Evolutionary conservation across 2,113 vertebrate species (phyloP).

Genomic region (Gorsachius goisagi): DNA sequence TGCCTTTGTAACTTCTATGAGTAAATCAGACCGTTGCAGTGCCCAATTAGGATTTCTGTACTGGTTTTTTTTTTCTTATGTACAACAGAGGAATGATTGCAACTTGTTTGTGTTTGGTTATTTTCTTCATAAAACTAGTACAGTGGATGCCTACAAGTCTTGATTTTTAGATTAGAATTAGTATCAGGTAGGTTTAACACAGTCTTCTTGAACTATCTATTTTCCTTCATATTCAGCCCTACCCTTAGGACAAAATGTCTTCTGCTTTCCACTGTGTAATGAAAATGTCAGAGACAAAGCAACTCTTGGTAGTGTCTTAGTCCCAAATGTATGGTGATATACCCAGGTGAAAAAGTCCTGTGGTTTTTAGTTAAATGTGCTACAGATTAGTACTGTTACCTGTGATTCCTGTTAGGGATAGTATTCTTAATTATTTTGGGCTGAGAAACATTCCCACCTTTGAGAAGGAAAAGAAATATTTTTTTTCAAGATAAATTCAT

Average conservation of each 20-base stretch:
- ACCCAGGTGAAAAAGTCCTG: neutral
- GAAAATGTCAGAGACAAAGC: neutral
- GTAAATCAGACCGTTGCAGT: neutral
- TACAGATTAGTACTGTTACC: neutral
- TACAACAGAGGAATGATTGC: neutral
- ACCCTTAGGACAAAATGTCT: neutral
- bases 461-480: neutral
- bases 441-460: neutral
- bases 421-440: neutral
- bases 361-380: neutral
- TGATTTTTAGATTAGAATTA: neutral
- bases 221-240: neutral
- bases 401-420: neutral
- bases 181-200: neutral
- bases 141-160: neutral
- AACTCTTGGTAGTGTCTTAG: neutral
- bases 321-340: neutral
- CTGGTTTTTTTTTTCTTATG: neutral
- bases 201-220: neutral
- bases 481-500: neutral
- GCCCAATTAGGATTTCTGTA: neutral
- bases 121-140: neutral
- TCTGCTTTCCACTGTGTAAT: neutral
- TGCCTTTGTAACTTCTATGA: slow-evolving; percentile 6
- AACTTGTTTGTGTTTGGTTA: neutral